Evolutionary conservation across 2,113 vertebrate genomes (phyloP).

Genomic region (Pelusios castaneus): DNA sequence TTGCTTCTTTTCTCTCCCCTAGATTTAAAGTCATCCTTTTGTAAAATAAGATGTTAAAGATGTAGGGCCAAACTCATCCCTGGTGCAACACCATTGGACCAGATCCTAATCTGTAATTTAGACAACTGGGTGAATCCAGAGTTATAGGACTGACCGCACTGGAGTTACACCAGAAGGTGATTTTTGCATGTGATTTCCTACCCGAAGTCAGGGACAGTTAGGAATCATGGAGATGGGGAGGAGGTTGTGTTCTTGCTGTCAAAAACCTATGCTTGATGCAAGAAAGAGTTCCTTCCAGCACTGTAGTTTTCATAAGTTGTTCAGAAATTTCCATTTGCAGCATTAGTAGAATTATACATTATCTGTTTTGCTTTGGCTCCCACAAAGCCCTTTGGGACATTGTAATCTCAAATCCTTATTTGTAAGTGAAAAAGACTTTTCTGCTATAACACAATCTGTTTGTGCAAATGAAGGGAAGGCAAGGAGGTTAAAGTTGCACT

Average conservation of each 20-base stretch:
- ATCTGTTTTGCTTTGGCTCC: neutral
- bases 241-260: neutral
- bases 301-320: rapidly evolving
- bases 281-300: neutral
- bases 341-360: neutral
- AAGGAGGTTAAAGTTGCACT: neutral
- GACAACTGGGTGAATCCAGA: neutral
- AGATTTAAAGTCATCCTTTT: neutral
- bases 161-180: neutral
- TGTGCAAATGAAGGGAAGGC: neutral
- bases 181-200: neutral
- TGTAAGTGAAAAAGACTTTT: neutral
- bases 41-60: neutral
- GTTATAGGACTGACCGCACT: neutral
- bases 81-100: neutral
- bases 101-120: neutral
- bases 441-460: neutral
- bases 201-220: neutral
- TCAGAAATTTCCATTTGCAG: rapidly evolving
- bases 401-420: neutral
- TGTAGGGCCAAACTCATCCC: neutral
- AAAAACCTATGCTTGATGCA: neutral
- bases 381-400: neutral
- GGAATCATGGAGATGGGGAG: neutral
- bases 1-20: neutral